phyloP scores from a whole-genome alignment of 2,888 invertebrate species.

The Lysandra bellargus region DNA sequence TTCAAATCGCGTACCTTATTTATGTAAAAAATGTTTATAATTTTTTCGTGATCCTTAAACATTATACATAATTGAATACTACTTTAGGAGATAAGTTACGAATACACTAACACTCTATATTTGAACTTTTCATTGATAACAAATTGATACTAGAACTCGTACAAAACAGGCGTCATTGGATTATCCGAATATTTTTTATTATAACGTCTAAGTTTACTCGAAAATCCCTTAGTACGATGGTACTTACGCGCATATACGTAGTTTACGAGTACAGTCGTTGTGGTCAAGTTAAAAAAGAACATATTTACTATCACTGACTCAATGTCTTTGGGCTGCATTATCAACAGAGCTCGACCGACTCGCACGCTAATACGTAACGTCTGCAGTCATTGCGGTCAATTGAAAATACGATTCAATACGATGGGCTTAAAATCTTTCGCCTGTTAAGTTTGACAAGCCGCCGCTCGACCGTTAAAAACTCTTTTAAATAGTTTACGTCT shows the following conservation, averaged over 20 bases:
- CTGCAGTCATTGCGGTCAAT: neutral
- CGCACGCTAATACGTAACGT: too few relatives aligned
- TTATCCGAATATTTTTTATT: neutral
- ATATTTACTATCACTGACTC: too few relatives aligned
- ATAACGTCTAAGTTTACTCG: too few relatives aligned
- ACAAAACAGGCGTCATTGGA: neutral
- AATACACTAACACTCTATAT: constrained; percentile 8
- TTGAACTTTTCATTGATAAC: constrained; percentile 21
- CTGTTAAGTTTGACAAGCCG: too few relatives aligned
- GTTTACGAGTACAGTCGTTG: neutral
- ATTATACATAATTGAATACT: constrained; percentile 1
- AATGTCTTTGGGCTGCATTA: too few relatives aligned
- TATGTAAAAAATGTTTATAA: neutral
- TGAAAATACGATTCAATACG: neutral
- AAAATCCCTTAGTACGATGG: too few relatives aligned
- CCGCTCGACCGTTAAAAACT: too few relatives aligned
- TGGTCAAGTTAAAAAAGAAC: neutral
- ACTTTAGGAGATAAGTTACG: constrained; percentile 1
- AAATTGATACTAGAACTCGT: neutral
- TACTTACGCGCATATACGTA: constrained; percentile 1
- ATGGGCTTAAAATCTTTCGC: neutral
- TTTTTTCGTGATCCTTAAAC: neutral
- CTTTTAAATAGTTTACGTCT: too few relatives aligned
- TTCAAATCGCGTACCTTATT: neutral
- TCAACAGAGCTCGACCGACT: too few relatives aligned